Conservation (phyloP, 2,113 vertebrate genomes). For the Microtus pennsylvanicus region DNA sequence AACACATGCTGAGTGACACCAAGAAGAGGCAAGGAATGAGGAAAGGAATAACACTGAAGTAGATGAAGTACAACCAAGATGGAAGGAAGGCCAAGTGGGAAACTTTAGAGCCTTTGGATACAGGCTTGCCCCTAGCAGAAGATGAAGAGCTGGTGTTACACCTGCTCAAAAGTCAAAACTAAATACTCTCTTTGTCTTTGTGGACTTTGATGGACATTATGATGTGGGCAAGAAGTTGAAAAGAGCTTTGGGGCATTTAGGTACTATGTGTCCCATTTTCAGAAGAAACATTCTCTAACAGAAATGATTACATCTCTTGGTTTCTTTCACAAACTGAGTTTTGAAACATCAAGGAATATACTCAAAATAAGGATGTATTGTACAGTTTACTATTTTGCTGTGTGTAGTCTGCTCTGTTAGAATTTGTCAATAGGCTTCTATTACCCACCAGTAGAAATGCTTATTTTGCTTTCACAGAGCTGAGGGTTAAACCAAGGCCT, state of each 20-base stretch:
- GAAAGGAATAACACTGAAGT: constrained; percentile 83
- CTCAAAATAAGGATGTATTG: not conserved
- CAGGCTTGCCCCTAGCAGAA: constrained; percentile 92
- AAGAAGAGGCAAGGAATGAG: constrained; percentile 79
- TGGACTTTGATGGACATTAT: constrained; percentile 38
- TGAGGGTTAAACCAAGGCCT: not conserved
- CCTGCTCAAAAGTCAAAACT: constrained; percentile 88
- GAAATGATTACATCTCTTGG: not conserved
- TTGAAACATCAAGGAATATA: not conserved
- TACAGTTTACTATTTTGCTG: not conserved
- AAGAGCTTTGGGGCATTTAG: constrained; percentile 26
- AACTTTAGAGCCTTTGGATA: constrained; percentile 88
- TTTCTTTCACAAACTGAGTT: not conserved
- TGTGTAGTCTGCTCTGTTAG: constrained; percentile 11
- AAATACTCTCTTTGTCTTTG: constrained; percentile 65
- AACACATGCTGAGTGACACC: constrained; percentile 79
- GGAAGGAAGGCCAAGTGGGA: constrained; percentile 86
- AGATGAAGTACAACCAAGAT: constrained; percentile 63
- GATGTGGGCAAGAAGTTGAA: constrained; percentile 60
- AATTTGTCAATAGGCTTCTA: not conserved
- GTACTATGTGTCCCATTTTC: constrained; percentile 15
- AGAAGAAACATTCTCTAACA: not conserved
- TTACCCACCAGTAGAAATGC: not conserved
- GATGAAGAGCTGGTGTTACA: constrained; percentile 92
- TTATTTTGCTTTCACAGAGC: not conserved